Conservation (phyloP, 2,113 vertebrate species). For the Spea bombifrons region DNA sequence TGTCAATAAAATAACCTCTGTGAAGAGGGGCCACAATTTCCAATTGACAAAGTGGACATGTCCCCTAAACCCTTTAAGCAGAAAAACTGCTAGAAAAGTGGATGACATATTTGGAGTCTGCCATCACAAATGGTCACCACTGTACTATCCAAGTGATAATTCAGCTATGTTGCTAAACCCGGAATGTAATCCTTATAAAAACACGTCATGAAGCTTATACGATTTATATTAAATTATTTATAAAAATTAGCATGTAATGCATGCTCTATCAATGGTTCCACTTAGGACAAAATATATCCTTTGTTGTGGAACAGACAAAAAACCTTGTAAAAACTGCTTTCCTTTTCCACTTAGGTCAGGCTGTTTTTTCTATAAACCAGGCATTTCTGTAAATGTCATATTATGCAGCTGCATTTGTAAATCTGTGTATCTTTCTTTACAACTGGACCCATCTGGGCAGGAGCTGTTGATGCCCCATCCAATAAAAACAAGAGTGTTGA, state of each 20-base stretch:
- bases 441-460: slow-evolving; percentile 2
- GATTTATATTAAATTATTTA: too few species aligned
- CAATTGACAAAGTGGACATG: too few species aligned
- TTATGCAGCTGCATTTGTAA: slow-evolving; percentile 3
- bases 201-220: too few species aligned
- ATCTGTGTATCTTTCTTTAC: not conserved
- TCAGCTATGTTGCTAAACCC: too few species aligned
- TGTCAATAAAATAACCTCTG: too few species aligned
- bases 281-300: not conserved
- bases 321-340: not conserved
- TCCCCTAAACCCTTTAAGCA: too few species aligned
- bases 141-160: too few species aligned
- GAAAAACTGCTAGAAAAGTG: too few species aligned
- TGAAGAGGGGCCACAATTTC: too few species aligned
- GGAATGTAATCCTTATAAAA: too few species aligned
- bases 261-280: not conserved
- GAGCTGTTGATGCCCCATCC: not conserved
- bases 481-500: slow-evolving; percentile 12
- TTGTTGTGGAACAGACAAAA: not conserved
- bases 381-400: not conserved
- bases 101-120: too few species aligned
- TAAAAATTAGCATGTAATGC: not conserved
- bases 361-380: not conserved
- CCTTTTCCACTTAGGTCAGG: not conserved
- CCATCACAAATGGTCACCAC: too few species aligned